Base-by-base conservation (phyloP, 2,797 vertebrate species). In the Phylloscopus collybita region DNA sequence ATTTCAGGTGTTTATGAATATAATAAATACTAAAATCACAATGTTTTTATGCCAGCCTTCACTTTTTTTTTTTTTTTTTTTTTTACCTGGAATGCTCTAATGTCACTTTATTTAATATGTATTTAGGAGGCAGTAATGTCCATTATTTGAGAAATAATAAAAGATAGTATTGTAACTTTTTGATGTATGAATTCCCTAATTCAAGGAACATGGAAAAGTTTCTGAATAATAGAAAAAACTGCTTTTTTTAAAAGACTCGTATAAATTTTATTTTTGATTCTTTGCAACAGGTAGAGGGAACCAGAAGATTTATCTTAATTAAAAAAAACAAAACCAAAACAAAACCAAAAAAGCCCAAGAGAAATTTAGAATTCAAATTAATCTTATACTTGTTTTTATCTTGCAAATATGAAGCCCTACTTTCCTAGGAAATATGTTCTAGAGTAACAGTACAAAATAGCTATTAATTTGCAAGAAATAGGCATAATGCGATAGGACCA, bases 21-120 rank as follows among this genome's bases (percentile, higher is more conserved):
- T 21, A 60, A 59, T 10, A 74, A 42, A 67, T 47, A 74, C 3
- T 30, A 23, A 87, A 65, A 22, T 42, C 14, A 66, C 0, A 0
- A n/a, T 5, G 7, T 3, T 88, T 90, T 80, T 47, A 67, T 56
- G 14, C 7, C 10, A 62, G 8, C 13, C 8, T 66, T 70, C 13
- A 8, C 5, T n/a, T 71, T 54, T 75, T 54, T 69, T 53, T 53
- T 42, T 42, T 42, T 42, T 42, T 34, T 69, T 56, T 74, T 60
- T 79, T 1, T 6, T 34, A 81, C 26, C 19, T n/a, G 8, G 57
- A 73, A 45, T 65, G 9, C 11, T 81, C 5, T 59, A 34, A 60
- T 59, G 7, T 93, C 27, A 56, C 27, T 56, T 59, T 67, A 13
- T 73, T 72, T 73, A 54, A 13, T 66, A 73, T 15, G 3, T 44